Evolutionary conservation across 2,797 vertebrate genomes (phyloP).

Genomic region (Cetoscarus ocellatus): DNA sequence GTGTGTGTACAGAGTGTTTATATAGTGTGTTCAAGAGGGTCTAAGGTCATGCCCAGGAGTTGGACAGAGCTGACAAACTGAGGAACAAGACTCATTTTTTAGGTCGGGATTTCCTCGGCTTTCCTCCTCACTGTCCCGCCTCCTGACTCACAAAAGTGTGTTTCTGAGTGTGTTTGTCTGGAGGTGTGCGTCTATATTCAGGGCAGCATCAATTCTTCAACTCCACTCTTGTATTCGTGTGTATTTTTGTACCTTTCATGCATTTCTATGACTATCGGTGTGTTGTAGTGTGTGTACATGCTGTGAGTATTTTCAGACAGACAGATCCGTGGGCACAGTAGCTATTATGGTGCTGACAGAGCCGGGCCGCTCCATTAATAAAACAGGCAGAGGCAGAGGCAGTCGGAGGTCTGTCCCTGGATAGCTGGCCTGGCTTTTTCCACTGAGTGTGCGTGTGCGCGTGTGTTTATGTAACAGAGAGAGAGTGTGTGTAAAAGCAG

Average conservation of each 20-base stretch:
- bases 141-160: conserved; percentile 13
- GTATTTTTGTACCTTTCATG: conserved; percentile 7
- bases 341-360: conserved; percentile 72
- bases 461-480: conserved; percentile 29
- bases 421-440: conserved; percentile 70
- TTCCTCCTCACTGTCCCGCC: conserved; percentile 17
- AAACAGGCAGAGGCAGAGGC: conserved; percentile 73
- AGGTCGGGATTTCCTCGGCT: conserved; percentile 25
- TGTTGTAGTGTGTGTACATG: conserved; percentile 13
- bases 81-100: conserved; percentile 33
- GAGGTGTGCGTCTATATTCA: conserved; percentile 14
- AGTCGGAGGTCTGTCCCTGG: conserved; percentile 70
- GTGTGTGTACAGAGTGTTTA: conserved; percentile 7
- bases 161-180: conserved; percentile 19
- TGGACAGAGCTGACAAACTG: conserved; percentile 42
- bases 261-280: neutral
- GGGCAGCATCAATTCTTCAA: conserved; percentile 21
- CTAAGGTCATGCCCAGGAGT: conserved; percentile 37
- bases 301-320: conserved; percentile 50
- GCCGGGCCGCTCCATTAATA: conserved; percentile 77
- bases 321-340: conserved; percentile 66
- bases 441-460: conserved; percentile 34
- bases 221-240: conserved; percentile 19
- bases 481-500: conserved; percentile 31
- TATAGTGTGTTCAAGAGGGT: conserved; percentile 9